Evolutionary conservation across 2,797 vertebrate species (phyloP).

Genomic region (Nothura maculosa): DNA sequence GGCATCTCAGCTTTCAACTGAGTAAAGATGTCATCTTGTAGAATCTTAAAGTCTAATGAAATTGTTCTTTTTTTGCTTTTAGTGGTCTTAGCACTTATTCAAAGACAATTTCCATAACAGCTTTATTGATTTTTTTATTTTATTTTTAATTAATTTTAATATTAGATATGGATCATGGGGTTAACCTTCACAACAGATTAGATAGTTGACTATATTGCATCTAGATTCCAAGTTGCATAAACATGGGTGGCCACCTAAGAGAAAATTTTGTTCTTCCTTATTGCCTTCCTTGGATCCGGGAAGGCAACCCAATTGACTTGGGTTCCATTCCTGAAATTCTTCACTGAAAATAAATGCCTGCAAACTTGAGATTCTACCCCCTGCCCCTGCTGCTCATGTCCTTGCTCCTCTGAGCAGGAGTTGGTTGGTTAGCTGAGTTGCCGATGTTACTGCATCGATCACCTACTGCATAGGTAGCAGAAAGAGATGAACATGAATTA

Average conservation of each 20-base stretch:
- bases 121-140: background rate
- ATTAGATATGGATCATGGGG: background rate
- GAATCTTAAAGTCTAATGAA: background rate
- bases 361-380: background rate
- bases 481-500: background rate
- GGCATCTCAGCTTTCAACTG: background rate
- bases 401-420: background rate
- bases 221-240: background rate
- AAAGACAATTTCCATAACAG: slow-evolving; percentile 12
- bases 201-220: background rate
- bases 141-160: no score
- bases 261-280: background rate
- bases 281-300: background rate
- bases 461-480: background rate
- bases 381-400: background rate
- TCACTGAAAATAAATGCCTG: background rate
- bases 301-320: background rate
- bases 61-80: background rate
- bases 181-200: background rate
- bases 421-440: background rate
- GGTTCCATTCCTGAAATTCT: background rate
- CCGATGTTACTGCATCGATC: background rate
- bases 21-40: background rate
- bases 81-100: background rate
- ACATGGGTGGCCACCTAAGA: accelerated